Evolutionary conservation across 2,113 vertebrate species (phyloP).

Genomic region (Dasyornis broadbenti): DNA sequence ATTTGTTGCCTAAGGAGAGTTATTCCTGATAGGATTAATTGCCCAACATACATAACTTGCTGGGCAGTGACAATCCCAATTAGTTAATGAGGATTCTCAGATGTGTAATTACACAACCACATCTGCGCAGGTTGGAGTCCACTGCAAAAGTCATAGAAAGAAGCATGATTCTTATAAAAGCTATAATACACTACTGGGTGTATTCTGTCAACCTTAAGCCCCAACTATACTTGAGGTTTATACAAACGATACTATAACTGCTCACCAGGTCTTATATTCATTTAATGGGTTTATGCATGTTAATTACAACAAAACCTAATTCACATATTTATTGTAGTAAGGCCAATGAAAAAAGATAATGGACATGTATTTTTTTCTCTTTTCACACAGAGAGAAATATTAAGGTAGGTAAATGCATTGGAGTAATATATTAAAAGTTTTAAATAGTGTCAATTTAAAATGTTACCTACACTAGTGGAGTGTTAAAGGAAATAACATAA

Average conservation of each 20-base stretch:
- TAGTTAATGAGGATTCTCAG: slow-evolving; percentile 49
- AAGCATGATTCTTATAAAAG: slow-evolving; percentile 28
- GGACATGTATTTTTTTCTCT: rapidly evolving
- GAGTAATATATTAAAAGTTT: not conserved
- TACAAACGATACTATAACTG: not conserved
- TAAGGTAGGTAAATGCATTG: not conserved
- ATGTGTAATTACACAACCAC: slow-evolving; percentile 16
- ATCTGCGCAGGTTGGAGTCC: slow-evolving; percentile 33
- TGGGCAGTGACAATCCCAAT: not conserved
- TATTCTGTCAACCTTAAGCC: not conserved
- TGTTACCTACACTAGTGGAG: not conserved
- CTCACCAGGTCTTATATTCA: not conserved
- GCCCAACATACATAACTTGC: not conserved
- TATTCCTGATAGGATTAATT: not conserved
- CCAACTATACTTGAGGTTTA: not conserved
- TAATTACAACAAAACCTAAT: not conserved
- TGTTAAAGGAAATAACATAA: not conserved
- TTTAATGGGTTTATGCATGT: not conserved
- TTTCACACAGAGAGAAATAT: not conserved
- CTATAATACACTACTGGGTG: not conserved
- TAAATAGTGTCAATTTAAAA: not conserved
- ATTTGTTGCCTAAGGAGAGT: not conserved
- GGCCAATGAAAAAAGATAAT: not conserved
- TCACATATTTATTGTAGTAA: not conserved
- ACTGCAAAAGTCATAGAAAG: not conserved